Evolutionary conservation across 2,797 vertebrate genomes (phyloP).

Genomic region (Cuculus canorus): DNA sequence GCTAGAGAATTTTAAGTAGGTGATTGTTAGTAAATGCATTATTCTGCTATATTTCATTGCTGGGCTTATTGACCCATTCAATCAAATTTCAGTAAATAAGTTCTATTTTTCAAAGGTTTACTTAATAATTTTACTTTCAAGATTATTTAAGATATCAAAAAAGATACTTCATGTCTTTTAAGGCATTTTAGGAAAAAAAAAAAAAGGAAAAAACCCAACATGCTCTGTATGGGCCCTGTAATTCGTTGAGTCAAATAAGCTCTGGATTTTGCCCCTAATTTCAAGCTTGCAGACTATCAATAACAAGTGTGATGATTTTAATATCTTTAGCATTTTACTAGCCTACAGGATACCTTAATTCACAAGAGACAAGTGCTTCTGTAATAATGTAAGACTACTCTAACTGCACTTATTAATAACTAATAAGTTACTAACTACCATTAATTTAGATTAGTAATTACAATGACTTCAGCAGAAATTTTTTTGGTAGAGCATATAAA

Average conservation of each 20-base stretch:
- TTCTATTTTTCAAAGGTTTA: background rate
- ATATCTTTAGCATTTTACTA: background rate
- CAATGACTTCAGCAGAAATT: background rate
- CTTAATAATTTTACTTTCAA: background rate
- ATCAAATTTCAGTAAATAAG: background rate
- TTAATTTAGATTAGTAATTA: background rate
- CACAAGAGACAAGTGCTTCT: background rate
- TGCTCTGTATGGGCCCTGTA: background rate
- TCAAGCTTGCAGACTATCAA: background rate
- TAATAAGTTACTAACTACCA: background rate
- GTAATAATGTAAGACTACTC: background rate
- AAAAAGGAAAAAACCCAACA: background rate
- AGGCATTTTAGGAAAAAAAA: background rate
- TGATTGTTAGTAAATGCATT: background rate
- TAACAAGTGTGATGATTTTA: background rate
- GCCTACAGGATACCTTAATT: background rate
- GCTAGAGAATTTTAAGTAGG: background rate
- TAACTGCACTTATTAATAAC: background rate
- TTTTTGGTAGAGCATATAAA: background rate
- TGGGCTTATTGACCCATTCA: background rate
- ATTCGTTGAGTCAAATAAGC: background rate
- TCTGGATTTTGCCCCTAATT: background rate
- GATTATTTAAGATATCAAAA: background rate
- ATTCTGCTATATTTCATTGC: background rate
- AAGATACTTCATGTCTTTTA: background rate